Base-by-base conservation (phyloP, 2,888 invertebrate species). In the Hypsopygia costalis region DNA sequence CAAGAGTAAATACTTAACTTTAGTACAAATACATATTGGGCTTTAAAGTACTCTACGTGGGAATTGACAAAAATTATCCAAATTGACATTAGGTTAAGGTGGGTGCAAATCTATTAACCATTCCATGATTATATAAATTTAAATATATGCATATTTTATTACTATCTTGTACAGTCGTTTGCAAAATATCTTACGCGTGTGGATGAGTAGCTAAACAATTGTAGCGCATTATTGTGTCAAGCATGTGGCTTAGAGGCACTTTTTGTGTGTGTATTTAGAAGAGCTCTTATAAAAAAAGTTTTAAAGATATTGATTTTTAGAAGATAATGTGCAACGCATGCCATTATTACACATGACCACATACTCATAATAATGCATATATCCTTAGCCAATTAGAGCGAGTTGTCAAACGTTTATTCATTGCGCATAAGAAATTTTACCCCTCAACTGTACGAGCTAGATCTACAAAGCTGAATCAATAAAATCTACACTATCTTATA, bases 61-160 rank as follows among this genome's bases (percentile, higher is more conserved):
- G 47, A 73, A 72, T 69, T 73, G 69, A 71, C 71, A 36, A 61
- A 16, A 55, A 55, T 55, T 49, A 51, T 52, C 44, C 39, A 33
- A 69, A 69, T 69, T 67, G 69, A 69, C 65, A 45, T 43, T 41
- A 50, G 27, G 32, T 39, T 25, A 28, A 39, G n/a, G 39, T 27
- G 33, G 22, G 29, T 36, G 36, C 37, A 25, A 11, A 36, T 41
- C 9, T 39, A 39, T 42, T 5, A 28, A 21, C 6, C 25, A 20
- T 28, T 11, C 16, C 10, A 27, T 27, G 6, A 25, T 8, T 9
- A 27, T 27, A 28, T 39, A 38, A 38, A 30, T 32, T 30, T 25
- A 25, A 16, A 33, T 27, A 38, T 27, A 39, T 33, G 33, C 28
- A 10, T 20, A 27, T 1, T 39, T 20, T 16, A 0, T 12, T 33